These are phyloP conservation scores for Andrena haemorrhoa DNA, from an alignment of 2,888 invertebrate species.

Conservation along the genomic window DNA sequence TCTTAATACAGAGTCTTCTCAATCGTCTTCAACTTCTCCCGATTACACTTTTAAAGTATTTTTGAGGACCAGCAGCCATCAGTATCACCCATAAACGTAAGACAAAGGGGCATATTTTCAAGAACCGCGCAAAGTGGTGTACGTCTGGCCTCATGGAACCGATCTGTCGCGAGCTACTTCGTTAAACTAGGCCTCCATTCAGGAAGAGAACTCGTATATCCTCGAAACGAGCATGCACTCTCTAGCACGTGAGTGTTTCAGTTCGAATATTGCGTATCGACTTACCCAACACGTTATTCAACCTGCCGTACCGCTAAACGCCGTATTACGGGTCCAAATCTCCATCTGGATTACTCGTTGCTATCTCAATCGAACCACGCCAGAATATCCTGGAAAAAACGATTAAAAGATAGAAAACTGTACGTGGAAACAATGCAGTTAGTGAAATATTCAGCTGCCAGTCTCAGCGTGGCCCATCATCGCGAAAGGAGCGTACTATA, in stretches of 20 bases:
- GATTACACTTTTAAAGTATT: too few relatives aligned
- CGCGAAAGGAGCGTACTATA: conserved; percentile 9
- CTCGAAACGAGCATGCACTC: conserved; percentile 44
- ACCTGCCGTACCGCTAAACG: conserved; percentile 48
- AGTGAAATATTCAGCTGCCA: background rate
- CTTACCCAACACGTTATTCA: conserved; percentile 72
- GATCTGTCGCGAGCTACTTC: conserved; percentile 35
- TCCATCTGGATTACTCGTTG: conserved; percentile 40
- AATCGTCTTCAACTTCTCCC: too few relatives aligned
- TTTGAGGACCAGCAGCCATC: too few relatives aligned
- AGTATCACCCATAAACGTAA: background rate
- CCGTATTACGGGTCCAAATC: conserved; percentile 53
- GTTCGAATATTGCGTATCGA: conserved; percentile 65
- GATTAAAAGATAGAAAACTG: background rate
- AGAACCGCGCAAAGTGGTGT: background rate
- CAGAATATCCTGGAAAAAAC: background rate
- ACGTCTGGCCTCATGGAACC: background rate
- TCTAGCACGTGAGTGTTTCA: conserved; percentile 23
- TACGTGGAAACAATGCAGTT: background rate
- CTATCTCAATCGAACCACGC: conserved; percentile 21
- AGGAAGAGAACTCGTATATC: conserved; percentile 67
- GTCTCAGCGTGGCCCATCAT: background rate
- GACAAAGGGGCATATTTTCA: background rate
- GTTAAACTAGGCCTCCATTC: conserved; percentile 60
- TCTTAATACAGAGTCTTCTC: too few relatives aligned